A percentile compares a stretch with the other conserved stretches of the same genome.
phyloP scores from a whole-genome alignment of 2,113 vertebrate genomes.

The Sialia sialis region DNA sequence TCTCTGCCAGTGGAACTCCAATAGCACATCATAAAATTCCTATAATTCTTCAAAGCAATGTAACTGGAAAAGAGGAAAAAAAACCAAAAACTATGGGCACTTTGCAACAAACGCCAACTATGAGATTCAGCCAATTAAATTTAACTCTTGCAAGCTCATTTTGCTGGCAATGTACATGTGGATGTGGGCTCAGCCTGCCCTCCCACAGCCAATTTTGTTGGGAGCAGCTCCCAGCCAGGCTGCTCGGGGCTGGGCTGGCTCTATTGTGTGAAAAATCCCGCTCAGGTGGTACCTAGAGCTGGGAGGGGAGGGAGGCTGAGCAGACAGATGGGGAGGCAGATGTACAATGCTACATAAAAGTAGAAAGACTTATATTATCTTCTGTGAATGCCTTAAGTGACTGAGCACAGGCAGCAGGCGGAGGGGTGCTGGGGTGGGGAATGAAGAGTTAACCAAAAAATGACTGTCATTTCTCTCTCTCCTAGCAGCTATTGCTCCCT shows the following conservation, averaged over 20 bases:
- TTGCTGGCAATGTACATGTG: background rate
- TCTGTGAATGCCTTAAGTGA: conserved; percentile 26
- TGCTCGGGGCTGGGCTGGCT: background rate
- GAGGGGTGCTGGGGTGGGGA: background rate
- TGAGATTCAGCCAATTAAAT: conserved; percentile 58
- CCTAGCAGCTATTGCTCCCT: conserved; percentile 47
- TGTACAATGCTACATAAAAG: conserved; percentile 68
- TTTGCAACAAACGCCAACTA: conserved; percentile 71
- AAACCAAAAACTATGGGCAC: conserved; percentile 47
- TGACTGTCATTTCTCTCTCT: conserved; percentile 23
- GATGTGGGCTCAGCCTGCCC: background rate
- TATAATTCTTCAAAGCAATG: conserved; percentile 78
- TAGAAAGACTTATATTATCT: conserved; percentile 66
- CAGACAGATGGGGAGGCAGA: conserved; percentile 79
- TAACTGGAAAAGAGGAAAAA: conserved; percentile 20
- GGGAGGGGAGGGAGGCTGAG: conserved; percentile 34
- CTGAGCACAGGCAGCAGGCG: background rate
- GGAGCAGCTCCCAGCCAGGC: conserved; percentile 1
- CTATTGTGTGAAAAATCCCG: conserved; percentile 28
- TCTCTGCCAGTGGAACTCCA: conserved; percentile 77
- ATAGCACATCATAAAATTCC: conserved; percentile 78
- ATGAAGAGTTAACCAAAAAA: conserved; percentile 55
- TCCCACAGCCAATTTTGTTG: background rate
- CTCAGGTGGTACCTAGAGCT: conserved; percentile 60
- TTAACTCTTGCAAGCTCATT: conserved; percentile 69